Evolutionary conservation across 2,888 invertebrate species (phyloP).

Genomic region (Acholoe squamosa): DNA sequence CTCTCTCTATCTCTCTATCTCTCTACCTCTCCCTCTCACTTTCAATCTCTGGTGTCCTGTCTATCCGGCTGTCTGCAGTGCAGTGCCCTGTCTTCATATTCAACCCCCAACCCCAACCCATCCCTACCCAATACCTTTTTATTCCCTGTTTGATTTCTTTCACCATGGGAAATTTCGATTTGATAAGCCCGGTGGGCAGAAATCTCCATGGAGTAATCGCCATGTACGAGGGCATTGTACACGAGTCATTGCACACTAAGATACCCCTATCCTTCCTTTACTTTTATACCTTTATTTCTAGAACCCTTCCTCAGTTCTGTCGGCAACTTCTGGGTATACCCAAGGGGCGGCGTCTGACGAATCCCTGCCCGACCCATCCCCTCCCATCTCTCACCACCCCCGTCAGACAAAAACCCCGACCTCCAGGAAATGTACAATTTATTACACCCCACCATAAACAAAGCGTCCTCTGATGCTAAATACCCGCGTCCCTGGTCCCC

Average conservation of each 20-base stretch:
- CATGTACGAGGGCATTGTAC: not conserved
- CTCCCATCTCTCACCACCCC: not conserved
- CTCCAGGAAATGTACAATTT: conserved; percentile 19
- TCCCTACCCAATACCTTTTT: too few species aligned
- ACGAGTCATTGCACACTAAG: not conserved
- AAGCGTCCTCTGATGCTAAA: conserved; percentile 23
- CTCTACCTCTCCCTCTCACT: too few species aligned
- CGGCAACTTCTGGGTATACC: conserved; percentile 39
- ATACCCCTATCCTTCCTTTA: not conserved
- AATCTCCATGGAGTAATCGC: not conserved
- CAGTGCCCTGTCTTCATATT: too few species aligned
- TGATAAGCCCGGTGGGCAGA: too few species aligned
- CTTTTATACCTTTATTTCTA: not conserved
- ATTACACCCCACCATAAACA: not conserved
- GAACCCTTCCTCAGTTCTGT: conserved; percentile 24
- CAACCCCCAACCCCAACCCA: too few species aligned
- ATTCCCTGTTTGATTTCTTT: too few species aligned
- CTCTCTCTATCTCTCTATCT: too few species aligned
- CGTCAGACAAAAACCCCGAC: not conserved
- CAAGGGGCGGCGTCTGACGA: not conserved
- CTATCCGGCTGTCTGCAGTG: too few species aligned
- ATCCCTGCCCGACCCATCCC: not conserved
- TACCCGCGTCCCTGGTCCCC: not conserved
- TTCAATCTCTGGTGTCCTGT: too few species aligned
- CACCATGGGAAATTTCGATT: too few species aligned